Conservation (phyloP, 2,888 invertebrate species). For the Drosophila prostipennis region DNA sequence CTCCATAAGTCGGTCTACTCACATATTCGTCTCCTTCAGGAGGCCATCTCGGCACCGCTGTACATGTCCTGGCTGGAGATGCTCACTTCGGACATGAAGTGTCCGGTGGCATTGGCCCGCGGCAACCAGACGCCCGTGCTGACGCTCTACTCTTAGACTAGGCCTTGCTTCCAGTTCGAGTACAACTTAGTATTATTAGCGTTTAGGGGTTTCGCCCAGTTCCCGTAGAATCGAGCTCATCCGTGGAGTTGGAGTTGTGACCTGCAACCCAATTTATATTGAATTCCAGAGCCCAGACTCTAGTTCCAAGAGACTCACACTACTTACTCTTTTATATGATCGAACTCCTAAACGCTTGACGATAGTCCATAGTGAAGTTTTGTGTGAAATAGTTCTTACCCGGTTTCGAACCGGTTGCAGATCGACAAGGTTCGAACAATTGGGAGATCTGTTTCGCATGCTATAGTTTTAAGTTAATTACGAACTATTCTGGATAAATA, state of each 20-base stretch:
- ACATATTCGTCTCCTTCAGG: slow-evolving; percentile 83
- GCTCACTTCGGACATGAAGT: slow-evolving; percentile 93
- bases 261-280: slow-evolving; percentile 3
- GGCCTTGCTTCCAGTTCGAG: slow-evolving; percentile 64
- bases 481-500: slow-evolving; percentile 53
- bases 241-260: neutral
- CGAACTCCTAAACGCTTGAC: slow-evolving; percentile 48
- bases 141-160: slow-evolving; percentile 92
- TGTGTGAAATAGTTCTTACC: slow-evolving; percentile 4
- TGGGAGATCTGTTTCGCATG: slow-evolving; percentile 6
- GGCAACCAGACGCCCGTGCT: slow-evolving; percentile 95
- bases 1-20: neutral
- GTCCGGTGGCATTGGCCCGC: slow-evolving; percentile 92
- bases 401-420: neutral
- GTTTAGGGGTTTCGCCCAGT: slow-evolving; percentile 66
- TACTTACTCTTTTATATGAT: slow-evolving; percentile 36
- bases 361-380: slow-evolving; percentile 60
- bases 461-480: slow-evolving; percentile 60
- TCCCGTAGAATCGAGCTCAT: slow-evolving; percentile 41
- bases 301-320: slow-evolving; percentile 14
- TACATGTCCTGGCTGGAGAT: slow-evolving; percentile 99
- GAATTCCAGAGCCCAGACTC: slow-evolving; percentile 22
- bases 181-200: slow-evolving; percentile 80
- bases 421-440: neutral
- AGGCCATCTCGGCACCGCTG: slow-evolving; percentile 94